Evolutionary conservation across 1,140 invertebrate genomes (phyloP).

Genomic region (Drosophila sucinea): DNA sequence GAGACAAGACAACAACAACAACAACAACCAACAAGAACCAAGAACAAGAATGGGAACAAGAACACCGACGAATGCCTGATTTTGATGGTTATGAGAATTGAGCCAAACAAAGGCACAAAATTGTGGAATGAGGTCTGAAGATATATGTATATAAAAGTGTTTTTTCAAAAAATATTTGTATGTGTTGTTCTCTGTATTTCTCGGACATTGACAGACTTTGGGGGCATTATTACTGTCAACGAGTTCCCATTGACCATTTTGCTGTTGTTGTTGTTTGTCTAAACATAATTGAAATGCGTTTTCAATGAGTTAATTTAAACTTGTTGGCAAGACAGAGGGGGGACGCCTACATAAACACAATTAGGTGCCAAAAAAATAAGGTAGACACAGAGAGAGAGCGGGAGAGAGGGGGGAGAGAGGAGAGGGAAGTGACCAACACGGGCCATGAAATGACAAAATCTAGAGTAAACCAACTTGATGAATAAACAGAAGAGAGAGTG

Average conservation of each 20-base stretch:
- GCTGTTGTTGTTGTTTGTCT: conserved; percentile 57
- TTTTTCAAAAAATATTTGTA: conserved; percentile 25
- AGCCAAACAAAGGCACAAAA: conserved; percentile 71
- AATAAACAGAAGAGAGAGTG: conserved; percentile 44
- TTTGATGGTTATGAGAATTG: conserved; percentile 75
- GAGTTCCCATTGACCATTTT: conserved; percentile 31
- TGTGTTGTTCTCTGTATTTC: conserved; percentile 24
- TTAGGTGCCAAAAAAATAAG: conserved; percentile 66
- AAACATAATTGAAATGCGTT: conserved; percentile 79
- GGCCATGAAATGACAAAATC: conserved; percentile 76
- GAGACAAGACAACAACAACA: conserved; percentile 42
- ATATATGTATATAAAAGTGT: conserved; percentile 19
- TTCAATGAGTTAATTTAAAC: conserved; percentile 78
- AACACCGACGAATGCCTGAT: conserved; percentile 60
- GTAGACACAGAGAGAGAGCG: background rate
- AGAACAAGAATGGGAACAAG: conserved; percentile 75
- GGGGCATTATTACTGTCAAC: conserved; percentile 70
- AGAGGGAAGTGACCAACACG: conserved; percentile 37
- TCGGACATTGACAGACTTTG: conserved; percentile 37
- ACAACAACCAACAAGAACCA: conserved; percentile 61
- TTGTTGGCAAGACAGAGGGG: conserved; percentile 22
- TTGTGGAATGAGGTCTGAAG: conserved; percentile 54
- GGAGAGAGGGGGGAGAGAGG: background rate
- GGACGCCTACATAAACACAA: conserved; percentile 79
- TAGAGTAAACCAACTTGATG: conserved; percentile 69